A percentile compares a stretch with the other conserved stretches of the same genome.
These are phyloP conservation scores for Standfussiana lucernea DNA, from an alignment of 2,888 invertebrate genomes.

Conservation along the genomic window DNA sequence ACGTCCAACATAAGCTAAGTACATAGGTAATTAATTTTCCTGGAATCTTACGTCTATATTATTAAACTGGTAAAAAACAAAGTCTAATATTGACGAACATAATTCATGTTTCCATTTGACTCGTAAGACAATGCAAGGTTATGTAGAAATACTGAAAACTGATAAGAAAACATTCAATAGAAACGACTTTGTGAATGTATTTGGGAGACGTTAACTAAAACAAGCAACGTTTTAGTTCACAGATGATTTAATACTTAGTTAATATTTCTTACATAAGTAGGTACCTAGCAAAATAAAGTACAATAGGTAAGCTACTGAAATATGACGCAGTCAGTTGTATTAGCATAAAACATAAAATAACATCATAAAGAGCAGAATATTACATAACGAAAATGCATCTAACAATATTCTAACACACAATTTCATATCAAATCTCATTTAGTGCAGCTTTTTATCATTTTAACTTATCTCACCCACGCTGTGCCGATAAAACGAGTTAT, in stretches of 20 bases:
- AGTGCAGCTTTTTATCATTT: slow-evolving; percentile 65
- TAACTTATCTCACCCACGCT: slow-evolving; percentile 55
- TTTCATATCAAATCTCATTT: slow-evolving; percentile 43
- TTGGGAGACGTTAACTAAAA: slow-evolving; percentile 14
- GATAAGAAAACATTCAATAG: slow-evolving; percentile 32
- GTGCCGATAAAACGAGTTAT: slow-evolving; percentile 65
- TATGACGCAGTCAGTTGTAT: neutral
- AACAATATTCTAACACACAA: slow-evolving; percentile 28
- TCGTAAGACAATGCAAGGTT: slow-evolving; percentile 50
- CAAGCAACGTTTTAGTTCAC: neutral
- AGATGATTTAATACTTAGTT: neutral
- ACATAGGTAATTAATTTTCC: neutral
- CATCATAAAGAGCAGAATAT: slow-evolving; percentile 4
- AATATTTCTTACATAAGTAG: neutral
- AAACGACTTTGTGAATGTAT: slow-evolving; percentile 18
- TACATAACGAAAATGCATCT: slow-evolving; percentile 8
- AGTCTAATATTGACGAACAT: slow-evolving; percentile 37
- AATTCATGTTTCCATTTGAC: slow-evolving; percentile 31
- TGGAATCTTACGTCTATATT: neutral
- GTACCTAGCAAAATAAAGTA: neutral
- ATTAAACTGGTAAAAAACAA: slow-evolving; percentile 8
- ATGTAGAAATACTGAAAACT: slow-evolving; percentile 32
- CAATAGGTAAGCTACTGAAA: neutral
- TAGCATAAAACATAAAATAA: neutral
- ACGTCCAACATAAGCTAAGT: too few relatives aligned